A percentile compares a stretch with the other conserved stretches of the same genome.
These are phyloP conservation scores for Drosophila rellima DNA, from an alignment of 2,888 invertebrate species.

Conservation along the genomic window DNA sequence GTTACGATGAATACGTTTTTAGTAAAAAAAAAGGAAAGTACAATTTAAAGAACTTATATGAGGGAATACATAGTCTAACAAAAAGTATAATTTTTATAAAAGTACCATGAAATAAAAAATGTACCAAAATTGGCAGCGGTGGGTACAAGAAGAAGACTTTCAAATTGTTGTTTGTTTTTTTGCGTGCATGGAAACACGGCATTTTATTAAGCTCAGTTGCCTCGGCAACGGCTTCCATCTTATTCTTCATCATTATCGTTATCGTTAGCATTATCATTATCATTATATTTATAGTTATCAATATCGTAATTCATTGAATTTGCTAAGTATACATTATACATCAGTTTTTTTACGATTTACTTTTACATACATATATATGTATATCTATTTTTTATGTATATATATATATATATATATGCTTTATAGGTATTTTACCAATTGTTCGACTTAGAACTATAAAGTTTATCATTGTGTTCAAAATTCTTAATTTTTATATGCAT, in stretches of 20 bases:
- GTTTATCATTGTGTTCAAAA: neutral
- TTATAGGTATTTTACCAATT: constrained; percentile 57
- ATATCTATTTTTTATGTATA: constrained; percentile 42
- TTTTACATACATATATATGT: constrained; percentile 33
- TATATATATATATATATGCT: constrained; percentile 55
- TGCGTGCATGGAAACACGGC: constrained; percentile 54
- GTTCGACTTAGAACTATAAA: constrained; percentile 49
- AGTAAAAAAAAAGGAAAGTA: neutral
- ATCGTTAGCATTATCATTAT: constrained; percentile 10
- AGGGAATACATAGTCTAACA: too few relatives aligned
- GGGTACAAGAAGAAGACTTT: neutral
- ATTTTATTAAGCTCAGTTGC: constrained; percentile 54
- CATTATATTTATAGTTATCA: too few relatives aligned
- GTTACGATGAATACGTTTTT: too few relatives aligned
- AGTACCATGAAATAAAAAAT: neutral
- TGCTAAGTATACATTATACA: constrained; percentile 73
- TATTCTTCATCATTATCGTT: constrained; percentile 9
- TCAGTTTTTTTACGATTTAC: constrained; percentile 66
- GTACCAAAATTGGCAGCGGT: too few relatives aligned
- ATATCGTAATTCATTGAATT: constrained; percentile 34
- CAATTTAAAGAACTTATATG: neutral
- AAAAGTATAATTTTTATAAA: neutral
- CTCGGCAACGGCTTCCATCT: constrained; percentile 21
- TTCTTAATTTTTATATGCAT: constrained; percentile 12
- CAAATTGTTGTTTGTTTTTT: constrained; percentile 42